Base-by-base conservation (phyloP, 2,888 invertebrate genomes). In the Watsonalla cultraria region DNA sequence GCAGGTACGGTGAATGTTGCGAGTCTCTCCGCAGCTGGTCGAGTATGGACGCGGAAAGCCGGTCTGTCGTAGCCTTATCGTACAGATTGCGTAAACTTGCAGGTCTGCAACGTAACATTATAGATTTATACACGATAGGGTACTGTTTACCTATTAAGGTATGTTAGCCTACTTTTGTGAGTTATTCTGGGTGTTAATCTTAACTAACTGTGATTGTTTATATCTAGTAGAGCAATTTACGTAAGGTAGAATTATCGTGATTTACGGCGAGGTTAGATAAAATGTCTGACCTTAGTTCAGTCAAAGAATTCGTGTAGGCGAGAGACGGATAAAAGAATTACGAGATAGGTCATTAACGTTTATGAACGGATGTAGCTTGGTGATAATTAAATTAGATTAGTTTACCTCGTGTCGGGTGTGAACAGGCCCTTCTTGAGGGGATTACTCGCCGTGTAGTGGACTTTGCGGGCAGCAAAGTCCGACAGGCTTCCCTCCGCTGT, bases 401-500 rank as follows among this genome's bases (percentile, higher is more conserved):
- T 55, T 72, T 83, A 90, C 91, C 95, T 94, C 51, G 95, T 94
- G 64, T 93, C 93, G 60, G 93, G 90, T 61, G 94, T 94, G 88
- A 98, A 97, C 68, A 97, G 92, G 72, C 93, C 93, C 72, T 94
- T 93, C 76, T 93, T 92, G 78, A 94, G 92, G 70, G 93, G 92
- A 80, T 94, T 94, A 75, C 92, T 92, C 69, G 94, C 92, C 80
- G 92, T 92, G 91, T 94, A 97, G 91, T 96, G 96, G 69, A 93
- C 92, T 89, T 94, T 96, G 80, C 94, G 93, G 72, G 93, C 82
- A 68, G 96, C 96, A 92, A 97, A 97, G 81, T 95, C 94, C 77
- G 95, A 95, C 89, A 98, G 95, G 92, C 97, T 96, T 79, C 97
- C 96, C 92, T 97, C 97, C 86, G 97, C 97, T 97, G 93, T 52